A percentile compares a stretch with the other conserved stretches of the same genome.
These are phyloP conservation scores for Allygus modestus DNA, from an alignment of 2,888 invertebrate genomes.

Conservation along the genomic window DNA sequence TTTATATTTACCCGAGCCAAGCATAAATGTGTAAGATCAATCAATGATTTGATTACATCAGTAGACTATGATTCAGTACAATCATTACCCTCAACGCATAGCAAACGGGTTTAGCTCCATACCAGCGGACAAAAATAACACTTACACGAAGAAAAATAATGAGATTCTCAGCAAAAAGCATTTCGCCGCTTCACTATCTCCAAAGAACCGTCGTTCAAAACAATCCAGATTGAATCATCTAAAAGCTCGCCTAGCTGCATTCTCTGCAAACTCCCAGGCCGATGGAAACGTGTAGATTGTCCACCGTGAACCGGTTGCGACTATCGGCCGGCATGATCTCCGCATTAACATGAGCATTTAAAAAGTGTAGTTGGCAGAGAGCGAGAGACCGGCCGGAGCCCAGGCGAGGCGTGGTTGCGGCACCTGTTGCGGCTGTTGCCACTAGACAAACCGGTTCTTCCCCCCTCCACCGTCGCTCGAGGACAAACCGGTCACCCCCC, in stretches of 20 bases:
- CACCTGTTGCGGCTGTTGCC: conserved; percentile 36
- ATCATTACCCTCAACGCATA: no score
- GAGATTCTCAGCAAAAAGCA: neutral
- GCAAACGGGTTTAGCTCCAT: no score
- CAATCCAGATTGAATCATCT: conserved; percentile 19
- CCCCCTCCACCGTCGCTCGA: conserved; percentile 16
- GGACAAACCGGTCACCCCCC: conserved; percentile 40
- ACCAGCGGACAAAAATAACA: no score
- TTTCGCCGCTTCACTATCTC: neutral
- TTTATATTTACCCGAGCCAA: no score
- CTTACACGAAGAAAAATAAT: no score
- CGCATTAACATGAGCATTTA: conserved; percentile 51
- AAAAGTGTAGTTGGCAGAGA: conserved; percentile 40
- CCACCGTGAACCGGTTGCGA: conserved; percentile 34
- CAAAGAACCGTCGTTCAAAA: neutral
- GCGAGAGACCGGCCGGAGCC: conserved; percentile 39
- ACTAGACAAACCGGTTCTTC: conserved; percentile 26
- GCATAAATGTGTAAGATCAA: no score
- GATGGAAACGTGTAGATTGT: conserved; percentile 34
- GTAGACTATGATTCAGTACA: no score
- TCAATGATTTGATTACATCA: no score
- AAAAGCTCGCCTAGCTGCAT: neutral
- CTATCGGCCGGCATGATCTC: conserved; percentile 35
- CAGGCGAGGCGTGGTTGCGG: conserved; percentile 42
- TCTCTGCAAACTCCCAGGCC: conserved; percentile 5